Base-by-base conservation (phyloP, 2,888 invertebrate species). In the Balanococcus diminutus region DNA sequence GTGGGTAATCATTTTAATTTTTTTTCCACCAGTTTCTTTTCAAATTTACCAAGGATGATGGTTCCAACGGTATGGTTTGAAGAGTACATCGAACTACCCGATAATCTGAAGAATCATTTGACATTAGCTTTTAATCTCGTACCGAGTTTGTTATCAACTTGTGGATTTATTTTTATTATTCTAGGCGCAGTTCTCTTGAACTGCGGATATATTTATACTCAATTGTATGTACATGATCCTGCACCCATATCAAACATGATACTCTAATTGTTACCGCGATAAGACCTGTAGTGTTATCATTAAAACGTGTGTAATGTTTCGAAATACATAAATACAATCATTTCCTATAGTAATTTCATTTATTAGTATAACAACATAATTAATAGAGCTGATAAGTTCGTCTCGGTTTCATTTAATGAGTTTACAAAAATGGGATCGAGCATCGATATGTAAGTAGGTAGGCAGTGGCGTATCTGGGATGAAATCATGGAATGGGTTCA, bases 41-140 rank as follows among this genome's bases (percentile, higher is more conserved):
- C 79, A 46, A 90, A 93, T 31, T 92, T 94, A 0, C 95, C 95
- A 0, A 92, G 90, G 86, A 91, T 94, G 88, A 93, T 93, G 89
- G 93, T 96, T 88, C 96, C 96, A 0, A 92, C 95, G 86, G 91
- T 96, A 87, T 96, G 96, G 95, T 94, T 96, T 88, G 93, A 94
- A 88, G 93, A 96, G 89, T 92, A 91, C 86, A 94, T 94, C 1
- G 89, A 90, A n/a, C 91, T 95, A 0, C 92, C 93, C 0, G 91
- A 92, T 0, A 90, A 91, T 0, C 89, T 95, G 81, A 91, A 92
- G 0, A 89, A 90, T 0, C 92, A 93, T 82, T 89, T 96, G 22
- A 31, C 11, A 39, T 72, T 84, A 25, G 32, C 39, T 56, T 84
- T 84, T 22, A 84, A 67, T 39, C 28, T 67, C 22, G 61, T 3